Base-by-base conservation (phyloP, 2,797 vertebrate genomes). In the Xenentodon cancila region DNA sequence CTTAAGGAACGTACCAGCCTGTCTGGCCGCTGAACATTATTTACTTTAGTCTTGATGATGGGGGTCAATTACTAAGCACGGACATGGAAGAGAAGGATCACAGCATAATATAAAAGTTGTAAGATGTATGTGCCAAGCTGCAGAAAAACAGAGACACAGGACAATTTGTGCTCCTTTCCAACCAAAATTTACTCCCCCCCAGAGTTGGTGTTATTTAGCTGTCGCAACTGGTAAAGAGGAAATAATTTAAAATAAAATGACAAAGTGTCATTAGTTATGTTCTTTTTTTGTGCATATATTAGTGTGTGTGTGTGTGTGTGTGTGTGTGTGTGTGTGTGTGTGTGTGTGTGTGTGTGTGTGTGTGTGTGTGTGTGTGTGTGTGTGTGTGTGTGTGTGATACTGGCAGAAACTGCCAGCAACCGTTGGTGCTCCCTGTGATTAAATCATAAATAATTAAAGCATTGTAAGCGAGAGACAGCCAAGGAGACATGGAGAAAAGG, bases 401-500 rank as follows among this genome's bases (percentile, higher is more conserved):
- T n/a, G n/a, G n/a, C n/a, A 77, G 75, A 52, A 66, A 74, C 75
- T 76, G 66, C 63, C 47, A 1, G 74, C 79, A 88, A 79, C 82
- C 78, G 75, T 80, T 82, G 76, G 59, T 5, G 15, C 71, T 79
- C 73, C 73, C 71, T 75, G 81, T 86, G 81, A 87, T 87, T 84
- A 89, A 89, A 89, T 88, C 88, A 87, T 86, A 82, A 88, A 87
- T 89, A 89, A 89, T 89, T 84, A 81, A 83, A 81, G 66, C 60
- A 68, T 75, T 82, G 66, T 80, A 80, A 84, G 75, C 82, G 81
- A 79, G 53, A 68, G 52, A 72, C 65, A 65, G 44, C 62, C 52
- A 73, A 55, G 52, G 40, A 45, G 49, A 83, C 59, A 57, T 19
- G 17, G 40, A 53, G 63, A 49, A 53, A 62, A 32, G 59, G 46